phyloP scores from a whole-genome alignment of 1,140 invertebrate species.

The Diuraphis noxia region DNA sequence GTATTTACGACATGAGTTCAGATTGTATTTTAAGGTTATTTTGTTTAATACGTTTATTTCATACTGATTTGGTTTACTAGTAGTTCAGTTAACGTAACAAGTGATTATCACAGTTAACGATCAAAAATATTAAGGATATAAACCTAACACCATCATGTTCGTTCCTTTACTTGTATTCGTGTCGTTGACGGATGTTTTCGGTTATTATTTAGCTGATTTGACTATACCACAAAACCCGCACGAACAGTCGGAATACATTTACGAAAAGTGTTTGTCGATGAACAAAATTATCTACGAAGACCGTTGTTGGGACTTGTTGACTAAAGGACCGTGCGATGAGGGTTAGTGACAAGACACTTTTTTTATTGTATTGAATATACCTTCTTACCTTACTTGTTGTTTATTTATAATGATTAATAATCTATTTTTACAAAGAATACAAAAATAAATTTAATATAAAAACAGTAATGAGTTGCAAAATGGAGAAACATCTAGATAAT shows the following conservation, averaged over 20 bases:
- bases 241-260: not conserved
- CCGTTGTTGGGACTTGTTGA: conserved; percentile 45
- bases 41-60: not conserved
- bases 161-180: not conserved
- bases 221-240: not conserved
- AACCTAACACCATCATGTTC: not conserved
- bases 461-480: not conserved
- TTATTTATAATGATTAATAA: not conserved
- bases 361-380: too few relatives aligned
- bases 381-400: not conserved
- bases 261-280: conserved; percentile 15
- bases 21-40: not conserved
- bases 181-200: not conserved
- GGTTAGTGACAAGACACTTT: not conserved
- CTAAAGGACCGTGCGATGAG: conserved; percentile 38
- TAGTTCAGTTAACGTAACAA: not conserved
- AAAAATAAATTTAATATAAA: not conserved
- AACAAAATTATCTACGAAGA: not conserved
- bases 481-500: not conserved
- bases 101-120: not conserved
- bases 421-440: not conserved
- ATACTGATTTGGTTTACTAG: not conserved
- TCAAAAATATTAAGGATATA: not conserved
- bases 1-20: not conserved
- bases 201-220: conserved; percentile 41